phyloP scores from a whole-genome alignment of 2,113 vertebrate genomes.

The Eleginops maclovinus region DNA sequence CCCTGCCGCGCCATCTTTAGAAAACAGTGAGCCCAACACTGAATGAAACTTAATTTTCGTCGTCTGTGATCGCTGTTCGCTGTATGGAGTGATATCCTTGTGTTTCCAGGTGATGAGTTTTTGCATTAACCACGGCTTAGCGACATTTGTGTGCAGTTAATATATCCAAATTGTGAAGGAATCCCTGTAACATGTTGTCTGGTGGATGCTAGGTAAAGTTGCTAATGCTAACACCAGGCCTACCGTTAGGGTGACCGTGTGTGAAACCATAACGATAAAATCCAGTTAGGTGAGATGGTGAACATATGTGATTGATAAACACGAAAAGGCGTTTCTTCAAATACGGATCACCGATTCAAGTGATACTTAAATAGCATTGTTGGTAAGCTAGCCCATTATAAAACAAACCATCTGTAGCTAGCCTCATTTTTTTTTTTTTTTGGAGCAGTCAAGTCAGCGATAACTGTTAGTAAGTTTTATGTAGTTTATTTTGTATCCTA shows the following conservation, averaged over 20 bases:
- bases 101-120: slow-evolving; percentile 28
- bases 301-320: neutral
- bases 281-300: no score
- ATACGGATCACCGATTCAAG: neutral
- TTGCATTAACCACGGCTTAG: accelerated
- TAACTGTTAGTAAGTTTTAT: no score
- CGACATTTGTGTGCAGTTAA: neutral
- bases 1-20: slow-evolving; percentile 84
- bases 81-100: slow-evolving; percentile 35
- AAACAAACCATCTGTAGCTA: neutral
- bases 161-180: neutral
- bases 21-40: slow-evolving; percentile 69
- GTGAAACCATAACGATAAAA: neutral
- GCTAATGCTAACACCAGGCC: slow-evolving; percentile 70
- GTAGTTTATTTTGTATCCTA: neutral
- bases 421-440: no score
- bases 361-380: neutral
- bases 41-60: slow-evolving; percentile 60
- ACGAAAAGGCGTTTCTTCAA: neutral
- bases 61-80: slow-evolving; percentile 23
- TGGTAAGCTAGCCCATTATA: slow-evolving; percentile 13
- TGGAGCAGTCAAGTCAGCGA: neutral
- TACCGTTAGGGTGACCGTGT: neutral
- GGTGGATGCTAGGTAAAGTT: slow-evolving; percentile 6
- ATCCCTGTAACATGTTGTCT: neutral